Conservation (phyloP, 2,797 vertebrate genomes). For the Malurus leucopterus region DNA sequence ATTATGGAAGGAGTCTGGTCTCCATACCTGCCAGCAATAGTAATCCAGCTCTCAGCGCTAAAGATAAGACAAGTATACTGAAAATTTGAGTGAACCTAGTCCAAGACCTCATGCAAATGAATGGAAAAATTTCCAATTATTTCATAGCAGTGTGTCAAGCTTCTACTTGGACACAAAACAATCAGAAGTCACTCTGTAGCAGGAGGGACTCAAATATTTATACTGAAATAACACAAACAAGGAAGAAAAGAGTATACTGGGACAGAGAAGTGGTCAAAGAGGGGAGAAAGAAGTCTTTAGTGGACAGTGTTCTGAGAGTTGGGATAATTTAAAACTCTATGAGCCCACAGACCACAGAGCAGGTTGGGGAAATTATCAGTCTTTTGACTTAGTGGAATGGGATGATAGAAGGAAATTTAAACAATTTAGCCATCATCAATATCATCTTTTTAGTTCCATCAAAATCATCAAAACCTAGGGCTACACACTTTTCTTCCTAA, state of each 20-base stretch:
- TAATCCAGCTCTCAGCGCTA: neutral
- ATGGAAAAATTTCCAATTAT: neutral
- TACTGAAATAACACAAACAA: neutral
- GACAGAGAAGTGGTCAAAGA: neutral
- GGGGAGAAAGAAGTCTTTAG: neutral
- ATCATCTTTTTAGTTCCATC: neutral
- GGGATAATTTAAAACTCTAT: neutral
- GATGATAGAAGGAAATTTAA: neutral
- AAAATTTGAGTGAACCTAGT: neutral
- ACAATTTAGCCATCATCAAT: neutral
- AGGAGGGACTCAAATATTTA: neutral
- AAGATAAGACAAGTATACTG: neutral
- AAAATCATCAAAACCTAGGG: neutral
- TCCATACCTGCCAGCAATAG: neutral
- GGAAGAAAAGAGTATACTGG: neutral
- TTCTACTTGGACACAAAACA: neutral
- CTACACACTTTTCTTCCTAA: neutral
- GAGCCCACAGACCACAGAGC: neutral
- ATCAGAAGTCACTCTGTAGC: neutral
- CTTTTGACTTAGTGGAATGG: neutral
- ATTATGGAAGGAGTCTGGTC: neutral
- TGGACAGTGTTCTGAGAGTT: neutral
- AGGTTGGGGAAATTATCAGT: neutral
- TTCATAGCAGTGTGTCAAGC: neutral
- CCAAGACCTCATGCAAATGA: neutral